Evolutionary conservation across 2,797 vertebrate genomes (phyloP).

Genomic region (Myiothlypis chrysogaster): DNA sequence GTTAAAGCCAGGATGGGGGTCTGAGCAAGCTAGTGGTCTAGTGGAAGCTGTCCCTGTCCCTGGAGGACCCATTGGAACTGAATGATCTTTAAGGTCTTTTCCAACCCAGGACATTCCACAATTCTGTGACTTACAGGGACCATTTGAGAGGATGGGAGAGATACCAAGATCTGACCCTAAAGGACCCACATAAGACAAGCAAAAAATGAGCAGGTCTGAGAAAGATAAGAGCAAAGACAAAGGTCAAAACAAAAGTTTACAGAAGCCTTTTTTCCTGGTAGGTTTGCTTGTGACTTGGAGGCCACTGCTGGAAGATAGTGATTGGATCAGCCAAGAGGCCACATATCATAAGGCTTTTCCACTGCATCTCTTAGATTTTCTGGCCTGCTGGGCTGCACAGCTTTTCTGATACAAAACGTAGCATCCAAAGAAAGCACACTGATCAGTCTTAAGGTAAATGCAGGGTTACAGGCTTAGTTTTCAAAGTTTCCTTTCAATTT

Average conservation of each 20-base stretch:
- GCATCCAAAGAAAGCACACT: slow-evolving; percentile 8
- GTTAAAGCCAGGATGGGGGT: neutral
- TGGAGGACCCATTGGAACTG: neutral
- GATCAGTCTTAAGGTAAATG: slow-evolving; percentile 68
- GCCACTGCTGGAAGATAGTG: neutral
- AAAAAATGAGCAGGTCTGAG: neutral
- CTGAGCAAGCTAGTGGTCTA: neutral
- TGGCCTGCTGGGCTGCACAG: slow-evolving; percentile 1
- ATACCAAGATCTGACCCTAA: neutral
- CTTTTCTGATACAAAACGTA: neutral
- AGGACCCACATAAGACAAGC: neutral
- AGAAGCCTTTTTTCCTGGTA: neutral
- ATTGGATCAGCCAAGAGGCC: neutral
- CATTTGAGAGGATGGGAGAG: neutral
- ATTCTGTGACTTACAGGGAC: neutral
- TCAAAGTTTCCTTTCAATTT: slow-evolving; percentile 74
- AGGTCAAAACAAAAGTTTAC: neutral
- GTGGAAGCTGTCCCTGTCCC: neutral
- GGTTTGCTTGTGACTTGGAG: accelerated
- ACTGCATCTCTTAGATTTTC: neutral
- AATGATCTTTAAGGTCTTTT: neutral
- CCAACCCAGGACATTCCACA: neutral
- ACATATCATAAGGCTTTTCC: neutral
- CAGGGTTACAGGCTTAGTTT: slow-evolving; percentile 70
- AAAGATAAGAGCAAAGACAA: neutral